A percentile compares a stretch with the other conserved stretches of the same genome.
phyloP scores from a whole-genome alignment of 2,797 vertebrate genomes.

The Cynodonichthys magdalenae region DNA sequence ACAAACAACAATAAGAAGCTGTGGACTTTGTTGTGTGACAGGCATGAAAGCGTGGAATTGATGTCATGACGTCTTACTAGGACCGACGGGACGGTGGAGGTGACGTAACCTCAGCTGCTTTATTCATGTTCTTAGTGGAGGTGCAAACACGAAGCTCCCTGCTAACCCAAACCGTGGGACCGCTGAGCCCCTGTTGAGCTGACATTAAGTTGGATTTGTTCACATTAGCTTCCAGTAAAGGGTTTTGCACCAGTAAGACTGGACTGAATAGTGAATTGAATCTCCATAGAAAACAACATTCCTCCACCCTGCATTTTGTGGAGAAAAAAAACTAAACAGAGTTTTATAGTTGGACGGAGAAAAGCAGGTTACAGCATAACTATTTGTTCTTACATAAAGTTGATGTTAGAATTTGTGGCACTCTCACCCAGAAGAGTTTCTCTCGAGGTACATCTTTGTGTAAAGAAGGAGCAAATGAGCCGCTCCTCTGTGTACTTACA shows the following conservation, averaged over 20 bases:
- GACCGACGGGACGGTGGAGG: constrained; percentile 28
- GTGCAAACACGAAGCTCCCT: constrained; percentile 47
- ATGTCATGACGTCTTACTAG: constrained; percentile 48
- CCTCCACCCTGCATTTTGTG: constrained; percentile 54
- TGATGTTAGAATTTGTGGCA: constrained; percentile 58
- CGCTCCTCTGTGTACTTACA: constrained; percentile 64
- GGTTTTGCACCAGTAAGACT: constrained; percentile 64
- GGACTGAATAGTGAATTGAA: constrained; percentile 75
- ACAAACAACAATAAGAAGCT: constrained; percentile 69
- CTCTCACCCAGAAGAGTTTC: constrained; percentile 31
- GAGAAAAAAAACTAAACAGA: constrained; percentile 37
- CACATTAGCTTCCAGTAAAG: constrained; percentile 69
- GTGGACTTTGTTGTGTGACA: constrained; percentile 52
- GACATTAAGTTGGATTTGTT: constrained; percentile 69
- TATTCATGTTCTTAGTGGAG: constrained; percentile 46
- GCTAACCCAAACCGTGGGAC: constrained; percentile 56
- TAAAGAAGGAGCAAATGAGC: constrained; percentile 65
- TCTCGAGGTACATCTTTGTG: constrained; percentile 42
- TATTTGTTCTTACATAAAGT: constrained; percentile 55
- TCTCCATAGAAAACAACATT: constrained; percentile 71
- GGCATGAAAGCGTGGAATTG: constrained; percentile 53
- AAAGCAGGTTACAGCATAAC: constrained; percentile 58
- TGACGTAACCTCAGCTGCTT: constrained; percentile 58
- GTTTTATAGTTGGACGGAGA: constrained; percentile 57
- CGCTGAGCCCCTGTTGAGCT: constrained; percentile 58